These are phyloP conservation scores for Meliscaeva auricollis DNA, from an alignment of 2,888 invertebrate species.

Conservation along the genomic window DNA sequence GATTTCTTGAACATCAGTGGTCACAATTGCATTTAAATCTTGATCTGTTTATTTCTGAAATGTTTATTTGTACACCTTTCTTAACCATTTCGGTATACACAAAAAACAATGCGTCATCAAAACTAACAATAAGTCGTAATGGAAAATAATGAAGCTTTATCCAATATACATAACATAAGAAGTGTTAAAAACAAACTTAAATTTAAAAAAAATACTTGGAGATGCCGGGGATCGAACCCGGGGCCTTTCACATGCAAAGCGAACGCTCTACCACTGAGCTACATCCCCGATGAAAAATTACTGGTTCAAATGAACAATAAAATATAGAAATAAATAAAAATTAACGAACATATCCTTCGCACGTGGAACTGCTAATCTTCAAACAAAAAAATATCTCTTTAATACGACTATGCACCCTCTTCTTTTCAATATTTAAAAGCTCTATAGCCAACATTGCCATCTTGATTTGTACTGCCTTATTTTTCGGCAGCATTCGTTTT, in stretches of 20 bases:
- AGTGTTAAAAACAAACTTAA: neutral
- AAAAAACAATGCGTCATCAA: too few species aligned
- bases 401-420: too few species aligned
- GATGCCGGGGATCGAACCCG: constrained; percentile 99
- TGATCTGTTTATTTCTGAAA: neutral
- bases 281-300: constrained; percentile 88
- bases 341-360: too few species aligned
- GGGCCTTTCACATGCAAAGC: constrained; percentile 99
- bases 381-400: too few species aligned
- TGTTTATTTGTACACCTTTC: constrained; percentile 18
- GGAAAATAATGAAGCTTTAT: too few species aligned
- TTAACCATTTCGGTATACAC: neutral
- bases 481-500: too few species aligned
- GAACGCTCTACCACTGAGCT: constrained; percentile 99
- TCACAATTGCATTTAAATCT: neutral
- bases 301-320: neutral
- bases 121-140: too few species aligned
- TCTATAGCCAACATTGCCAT: too few species aligned
- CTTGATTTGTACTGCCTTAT: too few species aligned
- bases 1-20: constrained; percentile 6
- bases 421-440: too few species aligned
- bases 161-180: too few species aligned
- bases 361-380: too few species aligned
- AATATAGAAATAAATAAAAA: neutral
- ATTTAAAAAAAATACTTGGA: constrained; percentile 86